Base-by-base conservation (phyloP, 92 coral and sea anemone species). In the Palythoa heliodiscus region DNA sequence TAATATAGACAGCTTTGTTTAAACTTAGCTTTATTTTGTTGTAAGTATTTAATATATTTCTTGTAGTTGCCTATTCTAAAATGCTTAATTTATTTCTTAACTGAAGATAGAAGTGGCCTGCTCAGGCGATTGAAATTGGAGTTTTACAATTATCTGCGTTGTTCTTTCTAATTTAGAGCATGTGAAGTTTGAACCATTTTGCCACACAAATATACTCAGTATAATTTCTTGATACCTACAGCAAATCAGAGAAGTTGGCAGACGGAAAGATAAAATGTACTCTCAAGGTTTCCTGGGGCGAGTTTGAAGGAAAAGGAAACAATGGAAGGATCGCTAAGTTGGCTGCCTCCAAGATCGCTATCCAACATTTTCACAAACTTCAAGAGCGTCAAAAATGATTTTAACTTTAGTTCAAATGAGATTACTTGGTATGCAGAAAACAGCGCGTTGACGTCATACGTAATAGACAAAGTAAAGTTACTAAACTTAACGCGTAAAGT, bases 211-310 rank as follows among this genome's bases (percentile, higher is more conserved):
- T 55, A 63, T 8, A 17, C 23, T 69, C 7, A 67, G 7, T 67
- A 6, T 20, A 19, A 22, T 2, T 20, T 25, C 11, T 69, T 69
- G n/a, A 69, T 37, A 15, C 70, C 73, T 70, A 2, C 78, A 93
- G 97, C 70, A 86, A 89, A 77, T 91, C 95, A 19, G 77, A 82
- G 9, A 38, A 35, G n/a, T 79, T 83, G 52, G 47, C 55, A 9
- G 91, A 88, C 70, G 95, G 91, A 29, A 93, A 88, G 78, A 70
- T 89, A 71, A 24, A 66, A 43, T 81, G 97, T 22, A 83, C 83
- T 7, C 84, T 92, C 78, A 64, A 52, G 67, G 95, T 93, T 23
- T 17, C 16, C 83, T 93, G 95, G 97, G 97, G 97, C 43, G 75
- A 68, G 50, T 93, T 87, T 66, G 88, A 63, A 52, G 95, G 93